Conservation (phyloP, 2,797 vertebrate genomes). For the Molossus alvarezi region DNA sequence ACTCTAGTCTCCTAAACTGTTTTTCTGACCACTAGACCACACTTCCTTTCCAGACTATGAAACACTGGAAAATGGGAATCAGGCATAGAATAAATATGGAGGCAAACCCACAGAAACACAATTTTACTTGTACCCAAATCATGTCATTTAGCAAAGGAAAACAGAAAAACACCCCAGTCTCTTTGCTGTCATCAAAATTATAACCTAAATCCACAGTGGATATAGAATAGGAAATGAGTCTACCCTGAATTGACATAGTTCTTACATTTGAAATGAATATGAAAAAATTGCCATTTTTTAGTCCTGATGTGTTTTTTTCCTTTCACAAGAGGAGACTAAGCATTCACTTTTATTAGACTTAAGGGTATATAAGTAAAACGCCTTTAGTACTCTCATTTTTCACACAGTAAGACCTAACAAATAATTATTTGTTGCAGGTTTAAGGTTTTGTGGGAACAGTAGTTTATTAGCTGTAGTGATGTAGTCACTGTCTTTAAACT, state of each 20-base stretch:
- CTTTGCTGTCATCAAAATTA: slow-evolving; percentile 83
- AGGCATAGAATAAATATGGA: slow-evolving; percentile 82
- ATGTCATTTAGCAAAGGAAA: slow-evolving; percentile 87
- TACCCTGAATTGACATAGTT: slow-evolving; percentile 56
- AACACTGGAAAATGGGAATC: slow-evolving; percentile 84
- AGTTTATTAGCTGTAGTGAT: neutral
- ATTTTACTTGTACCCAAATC: slow-evolving; percentile 84
- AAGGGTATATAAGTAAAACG: slow-evolving; percentile 1
- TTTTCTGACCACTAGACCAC: slow-evolving; percentile 85
- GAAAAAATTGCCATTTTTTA: slow-evolving; percentile 49
- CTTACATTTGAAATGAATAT: slow-evolving; percentile 72
- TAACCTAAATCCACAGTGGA: slow-evolving; percentile 76
- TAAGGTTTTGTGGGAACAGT: neutral
- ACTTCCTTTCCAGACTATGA: slow-evolving; percentile 87
- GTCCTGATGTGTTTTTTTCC: neutral
- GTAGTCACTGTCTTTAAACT: neutral
- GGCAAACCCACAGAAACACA: slow-evolving; percentile 84
- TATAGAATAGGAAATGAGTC: slow-evolving; percentile 81
- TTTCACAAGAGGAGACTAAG: slow-evolving; percentile 7
- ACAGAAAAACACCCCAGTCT: slow-evolving; percentile 80
- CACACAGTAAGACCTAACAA: neutral
- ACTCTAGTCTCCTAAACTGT: slow-evolving; percentile 70
- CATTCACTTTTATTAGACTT: slow-evolving; percentile 16
- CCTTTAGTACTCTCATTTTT: neutral
- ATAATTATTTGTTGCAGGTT: neutral